These are phyloP conservation scores for Mongoloraphidia duomilia DNA, from an alignment of 2,888 invertebrate species.

Conservation along the genomic window DNA sequence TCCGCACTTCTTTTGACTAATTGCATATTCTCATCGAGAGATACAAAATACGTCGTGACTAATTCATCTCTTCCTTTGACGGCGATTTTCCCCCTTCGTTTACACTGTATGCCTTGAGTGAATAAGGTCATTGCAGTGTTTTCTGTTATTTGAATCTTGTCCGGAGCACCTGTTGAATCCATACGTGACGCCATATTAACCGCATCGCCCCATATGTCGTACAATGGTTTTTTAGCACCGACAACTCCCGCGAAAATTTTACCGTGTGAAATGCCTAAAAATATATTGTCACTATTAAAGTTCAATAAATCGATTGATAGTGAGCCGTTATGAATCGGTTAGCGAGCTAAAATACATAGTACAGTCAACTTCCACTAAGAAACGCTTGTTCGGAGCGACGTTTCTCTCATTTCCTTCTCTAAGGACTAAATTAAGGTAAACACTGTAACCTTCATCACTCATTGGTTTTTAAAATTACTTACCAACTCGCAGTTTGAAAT, in stretches of 20 bases:
- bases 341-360: not conserved
- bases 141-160: conserved; percentile 63
- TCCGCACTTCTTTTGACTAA: conserved; percentile 7
- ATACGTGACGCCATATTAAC: conserved; percentile 94
- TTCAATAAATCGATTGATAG: conserved; percentile 9
- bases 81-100: conserved; percentile 50
- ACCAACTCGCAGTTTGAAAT: conserved; percentile 63
- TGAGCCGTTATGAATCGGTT: conserved; percentile 17
- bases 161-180: conserved; percentile 79
- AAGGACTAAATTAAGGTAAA: not conserved
- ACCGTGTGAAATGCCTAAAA: conserved; percentile 74
- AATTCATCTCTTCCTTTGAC: conserved; percentile 55
- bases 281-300: conserved; percentile 15
- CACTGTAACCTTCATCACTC: conserved; percentile 2
- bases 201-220: conserved; percentile 95
- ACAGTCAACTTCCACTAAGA: not conserved
- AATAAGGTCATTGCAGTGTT: conserved; percentile 54
- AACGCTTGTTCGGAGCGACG: not conserved
- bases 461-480: conserved; percentile 14
- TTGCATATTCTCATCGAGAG: conserved; percentile 36
- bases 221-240: conserved; percentile 83
- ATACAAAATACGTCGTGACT: conserved; percentile 59
- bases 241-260: conserved; percentile 89
- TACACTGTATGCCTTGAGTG: conserved; percentile 52
- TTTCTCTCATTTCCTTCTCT: not conserved